Evolutionary conservation across 2,888 invertebrate species (phyloP), one percentile per base, ranked within the genome.

Genomic region (Idaea dimidiata): DNA sequence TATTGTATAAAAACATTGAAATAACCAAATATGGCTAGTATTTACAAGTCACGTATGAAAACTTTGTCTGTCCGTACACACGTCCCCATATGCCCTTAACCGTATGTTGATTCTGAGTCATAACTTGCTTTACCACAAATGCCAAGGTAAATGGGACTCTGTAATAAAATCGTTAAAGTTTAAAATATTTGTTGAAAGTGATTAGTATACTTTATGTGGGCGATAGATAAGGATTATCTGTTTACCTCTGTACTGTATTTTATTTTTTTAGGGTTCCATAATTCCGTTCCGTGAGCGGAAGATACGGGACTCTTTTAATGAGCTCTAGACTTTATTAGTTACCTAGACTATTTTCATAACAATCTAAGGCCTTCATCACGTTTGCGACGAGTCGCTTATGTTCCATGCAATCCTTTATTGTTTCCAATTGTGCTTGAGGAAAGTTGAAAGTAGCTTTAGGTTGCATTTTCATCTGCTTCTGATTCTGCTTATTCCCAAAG

Each of bases 221-320:
- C 81, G 81, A 82, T 78, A 82, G 87, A 84, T 88, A 87, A 87
- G 81, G 78, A 78, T 80, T 81, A 79, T 78, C 75, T 75, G 72
- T 74, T 74, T 43, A 56, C 59, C 59, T 33, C 60, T 63, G 16
- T 57, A 17, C 16, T 16, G 16, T 17, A 54, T 54, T 7, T 6
- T 17, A 54, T 54, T 16, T 16, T 16, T 54, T 8, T 54, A 54
- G 54, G 17, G 54, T 16, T 54, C n/a, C 54, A 7, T 54, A n/a
- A n/a, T n/a, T n/a, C n/a, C n/a, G n/a, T n/a, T n/a, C 4, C 1
- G n/a, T 54, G 4, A 56, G 7, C 10, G 18, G 18, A 14, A 18
- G 17, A 43, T 14, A 43, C 43, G 43, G 3, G 43, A 43, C 43
- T 43, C 14, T 14, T 43, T 7, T 7, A 43, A 10, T 43, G 14